These are phyloP conservation scores for Pseudochirops cupreus DNA, from an alignment of 2,797 vertebrate species.

Conservation along the genomic window DNA sequence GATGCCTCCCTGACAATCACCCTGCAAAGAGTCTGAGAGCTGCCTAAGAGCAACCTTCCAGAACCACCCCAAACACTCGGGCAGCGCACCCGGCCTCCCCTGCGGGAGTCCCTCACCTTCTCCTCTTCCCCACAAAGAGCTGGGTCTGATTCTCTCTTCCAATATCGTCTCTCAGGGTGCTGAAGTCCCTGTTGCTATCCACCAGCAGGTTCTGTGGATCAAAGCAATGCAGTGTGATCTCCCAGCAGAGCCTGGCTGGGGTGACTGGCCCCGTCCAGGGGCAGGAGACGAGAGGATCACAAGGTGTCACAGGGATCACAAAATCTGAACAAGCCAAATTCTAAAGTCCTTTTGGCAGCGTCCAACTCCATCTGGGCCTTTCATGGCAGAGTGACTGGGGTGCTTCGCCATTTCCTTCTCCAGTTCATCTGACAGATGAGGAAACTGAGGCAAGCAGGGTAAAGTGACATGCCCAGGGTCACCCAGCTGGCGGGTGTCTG, in stretches of 20 bases:
- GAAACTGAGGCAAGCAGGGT: no score
- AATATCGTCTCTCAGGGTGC: conserved; percentile 81
- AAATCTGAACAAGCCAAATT: background rate
- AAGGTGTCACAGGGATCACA: no score
- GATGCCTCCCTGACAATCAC: background rate
- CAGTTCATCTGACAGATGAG: no score
- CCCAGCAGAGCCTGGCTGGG: background rate
- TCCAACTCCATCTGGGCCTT: background rate
- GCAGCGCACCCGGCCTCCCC: no score
- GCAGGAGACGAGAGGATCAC: no score
- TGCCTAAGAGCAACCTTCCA: background rate
- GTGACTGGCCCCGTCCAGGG: background rate
- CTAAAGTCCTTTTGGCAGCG: no score
- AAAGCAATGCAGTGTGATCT: background rate
- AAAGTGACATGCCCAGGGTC: no score
- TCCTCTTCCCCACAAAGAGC: conserved; percentile 74
- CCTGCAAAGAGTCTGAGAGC: background rate
- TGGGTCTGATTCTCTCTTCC: conserved; percentile 82
- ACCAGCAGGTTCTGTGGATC: conserved; percentile 84
- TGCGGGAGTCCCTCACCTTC: conserved; percentile 73
- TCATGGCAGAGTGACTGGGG: background rate
- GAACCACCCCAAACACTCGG: background rate
- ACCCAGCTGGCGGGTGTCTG: no score
- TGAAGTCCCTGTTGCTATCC: conserved; percentile 85
- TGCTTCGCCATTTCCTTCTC: background rate